These are phyloP conservation scores for Eublepharis macularius DNA, from an alignment of 2,113 vertebrate species.

Conservation along the genomic window DNA sequence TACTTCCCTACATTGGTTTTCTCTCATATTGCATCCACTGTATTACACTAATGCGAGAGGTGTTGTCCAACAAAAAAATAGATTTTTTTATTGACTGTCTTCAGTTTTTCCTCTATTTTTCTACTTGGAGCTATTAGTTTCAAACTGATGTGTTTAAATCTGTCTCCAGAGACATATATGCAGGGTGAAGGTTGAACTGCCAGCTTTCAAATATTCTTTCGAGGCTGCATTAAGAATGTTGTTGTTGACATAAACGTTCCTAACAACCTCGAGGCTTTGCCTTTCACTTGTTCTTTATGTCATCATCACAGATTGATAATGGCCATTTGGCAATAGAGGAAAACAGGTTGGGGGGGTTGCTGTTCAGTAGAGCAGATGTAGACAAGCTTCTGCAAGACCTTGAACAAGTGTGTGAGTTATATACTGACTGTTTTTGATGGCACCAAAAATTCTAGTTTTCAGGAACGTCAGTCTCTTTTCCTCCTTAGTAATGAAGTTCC, in stretches of 20 bases:
- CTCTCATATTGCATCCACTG: neutral
- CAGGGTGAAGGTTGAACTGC: neutral
- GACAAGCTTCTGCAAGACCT: neutral
- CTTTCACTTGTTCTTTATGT: slow-evolving; percentile 6
- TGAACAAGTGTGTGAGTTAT: neutral
- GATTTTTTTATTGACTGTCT: neutral
- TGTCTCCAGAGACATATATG: neutral
- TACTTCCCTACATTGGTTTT: neutral
- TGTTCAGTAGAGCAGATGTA: neutral
- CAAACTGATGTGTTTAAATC: neutral
- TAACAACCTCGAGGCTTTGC: neutral
- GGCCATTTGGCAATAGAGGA: neutral
- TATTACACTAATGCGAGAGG: neutral
- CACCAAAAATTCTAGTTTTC: neutral
- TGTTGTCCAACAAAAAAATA: neutral
- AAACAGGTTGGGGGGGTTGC: neutral
- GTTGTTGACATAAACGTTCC: slow-evolving; percentile 13
- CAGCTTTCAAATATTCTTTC: neutral
- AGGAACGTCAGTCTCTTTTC: neutral
- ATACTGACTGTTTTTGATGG: neutral
- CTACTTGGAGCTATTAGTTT: neutral
- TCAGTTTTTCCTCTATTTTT: neutral
- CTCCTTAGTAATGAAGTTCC: neutral
- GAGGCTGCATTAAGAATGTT: neutral
- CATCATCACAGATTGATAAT: slow-evolving; percentile 18